Evolutionary conservation across 2,113 vertebrate species (phyloP).

Genomic region (Ochotona curzoniae): DNA sequence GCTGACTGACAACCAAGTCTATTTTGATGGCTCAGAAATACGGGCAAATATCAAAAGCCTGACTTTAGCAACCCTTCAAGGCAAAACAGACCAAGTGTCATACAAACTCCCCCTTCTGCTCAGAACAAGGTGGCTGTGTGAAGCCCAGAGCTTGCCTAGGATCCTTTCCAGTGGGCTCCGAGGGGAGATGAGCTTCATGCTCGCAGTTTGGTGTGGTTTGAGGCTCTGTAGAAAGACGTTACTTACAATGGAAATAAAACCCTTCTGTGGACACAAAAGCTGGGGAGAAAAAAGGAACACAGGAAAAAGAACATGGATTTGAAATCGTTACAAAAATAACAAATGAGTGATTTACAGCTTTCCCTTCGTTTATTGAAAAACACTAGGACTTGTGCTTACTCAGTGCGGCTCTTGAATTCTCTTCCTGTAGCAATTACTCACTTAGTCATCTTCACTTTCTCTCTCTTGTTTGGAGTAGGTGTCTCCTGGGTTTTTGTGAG

Average conservation of each 20-base stretch:
- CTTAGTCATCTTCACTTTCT: not conserved
- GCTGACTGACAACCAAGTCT: not conserved
- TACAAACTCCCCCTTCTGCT: slow-evolving; percentile 49
- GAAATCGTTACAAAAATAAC: slow-evolving; percentile 61
- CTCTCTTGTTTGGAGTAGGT: not conserved
- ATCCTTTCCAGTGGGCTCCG: not conserved
- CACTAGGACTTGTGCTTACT: slow-evolving; percentile 42
- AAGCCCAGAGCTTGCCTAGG: not conserved
- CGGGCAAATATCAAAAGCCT: slow-evolving; percentile 60
- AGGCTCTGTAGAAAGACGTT: slow-evolving; percentile 40
- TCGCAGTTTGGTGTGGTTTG: not conserved
- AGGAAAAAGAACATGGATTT: slow-evolving; percentile 9
- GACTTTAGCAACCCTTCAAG: slow-evolving; percentile 41
- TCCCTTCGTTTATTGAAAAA: slow-evolving; percentile 68
- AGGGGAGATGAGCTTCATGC: not conserved
- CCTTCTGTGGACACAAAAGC: slow-evolving; percentile 27
- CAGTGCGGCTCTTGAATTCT: not conserved
- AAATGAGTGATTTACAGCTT: slow-evolving; percentile 68
- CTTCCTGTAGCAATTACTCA: slow-evolving; percentile 9
- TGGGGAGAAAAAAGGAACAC: slow-evolving; percentile 13
- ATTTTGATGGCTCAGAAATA: slow-evolving; percentile 58
- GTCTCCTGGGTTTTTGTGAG: not conserved
- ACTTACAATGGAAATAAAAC: not conserved
- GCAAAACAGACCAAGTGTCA: not conserved
- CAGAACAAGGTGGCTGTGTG: slow-evolving; percentile 11